Percentiles rank a stretch among this genome's conserved stretches.
Conservation (phyloP, 2,113 vertebrate genomes). For the Dasyurus viverrinus region DNA sequence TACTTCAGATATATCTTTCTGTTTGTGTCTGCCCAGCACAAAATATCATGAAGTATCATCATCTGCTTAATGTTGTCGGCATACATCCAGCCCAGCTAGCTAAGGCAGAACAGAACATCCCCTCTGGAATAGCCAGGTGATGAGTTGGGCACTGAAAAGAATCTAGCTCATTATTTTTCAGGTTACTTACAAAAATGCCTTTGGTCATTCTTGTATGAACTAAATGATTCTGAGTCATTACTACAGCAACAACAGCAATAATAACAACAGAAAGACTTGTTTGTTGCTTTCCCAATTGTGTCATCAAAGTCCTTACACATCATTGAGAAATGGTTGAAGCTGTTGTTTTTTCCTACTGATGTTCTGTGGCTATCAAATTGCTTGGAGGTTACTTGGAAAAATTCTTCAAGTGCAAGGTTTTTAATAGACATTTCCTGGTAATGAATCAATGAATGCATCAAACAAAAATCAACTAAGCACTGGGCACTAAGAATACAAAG, state of each 20-base stretch:
- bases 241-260: background rate
- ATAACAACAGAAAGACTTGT: background rate
- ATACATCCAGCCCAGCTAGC: background rate
- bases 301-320: background rate
- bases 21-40: background rate
- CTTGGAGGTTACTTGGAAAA: background rate
- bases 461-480: background rate
- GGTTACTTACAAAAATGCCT: slow-evolving; percentile 7
- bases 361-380: background rate
- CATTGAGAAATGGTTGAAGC: background rate
- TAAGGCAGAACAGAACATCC: background rate
- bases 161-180: slow-evolving; percentile 4
- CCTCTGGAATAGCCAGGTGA: background rate
- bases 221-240: slow-evolving; percentile 1
- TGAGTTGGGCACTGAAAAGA: background rate
- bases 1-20: background rate
- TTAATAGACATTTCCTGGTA: background rate
- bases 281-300: background rate
- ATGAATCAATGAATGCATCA: background rate
- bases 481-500: background rate
- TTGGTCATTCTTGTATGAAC: background rate
- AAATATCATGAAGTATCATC: background rate
- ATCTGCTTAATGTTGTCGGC: background rate
- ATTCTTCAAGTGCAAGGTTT: background rate
- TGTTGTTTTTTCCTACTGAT: background rate